Evolutionary conservation across 2,113 vertebrate genomes (phyloP).

Genomic region (Podarcis muralis): DNA sequence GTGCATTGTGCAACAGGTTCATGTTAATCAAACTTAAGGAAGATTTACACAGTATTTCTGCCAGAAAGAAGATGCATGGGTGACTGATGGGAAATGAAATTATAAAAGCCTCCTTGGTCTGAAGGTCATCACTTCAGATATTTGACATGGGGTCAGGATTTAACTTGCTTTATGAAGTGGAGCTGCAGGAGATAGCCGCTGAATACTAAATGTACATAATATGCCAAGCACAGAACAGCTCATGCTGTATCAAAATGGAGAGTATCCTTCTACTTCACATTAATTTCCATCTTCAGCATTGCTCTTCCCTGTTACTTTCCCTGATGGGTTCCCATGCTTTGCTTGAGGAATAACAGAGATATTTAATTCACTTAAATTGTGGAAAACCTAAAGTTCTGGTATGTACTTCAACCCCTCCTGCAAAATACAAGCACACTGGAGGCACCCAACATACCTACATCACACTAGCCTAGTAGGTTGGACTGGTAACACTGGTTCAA

Average conservation of each 20-base stretch:
- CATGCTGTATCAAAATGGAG: neutral
- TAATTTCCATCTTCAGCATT: neutral
- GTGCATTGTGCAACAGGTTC: neutral
- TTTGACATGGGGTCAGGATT: slow-evolving; percentile 22
- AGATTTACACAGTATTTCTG: slow-evolving; percentile 21
- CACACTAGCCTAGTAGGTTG: neutral
- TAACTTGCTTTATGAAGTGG: slow-evolving; percentile 33
- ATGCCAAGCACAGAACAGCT: slow-evolving; percentile 16
- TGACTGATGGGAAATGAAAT: slow-evolving; percentile 33
- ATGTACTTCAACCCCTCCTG: too few species aligned
- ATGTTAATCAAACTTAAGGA: slow-evolving; percentile 34
- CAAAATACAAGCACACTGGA: too few species aligned
- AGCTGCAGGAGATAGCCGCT: slow-evolving; percentile 23
- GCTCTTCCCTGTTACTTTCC: neutral
- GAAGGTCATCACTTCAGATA: slow-evolving; percentile 61
- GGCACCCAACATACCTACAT: neutral
- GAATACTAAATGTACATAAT: neutral
- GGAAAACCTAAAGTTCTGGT: too few species aligned
- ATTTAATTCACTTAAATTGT: too few species aligned
- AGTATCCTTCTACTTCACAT: slow-evolving; percentile 24
- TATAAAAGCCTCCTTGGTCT: slow-evolving; percentile 56
- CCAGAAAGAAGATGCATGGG: slow-evolving; percentile 42
- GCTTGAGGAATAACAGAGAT: neutral
- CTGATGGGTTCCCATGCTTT: neutral
- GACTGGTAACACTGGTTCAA: neutral